Base-by-base conservation (phyloP, 1,140 invertebrate genomes). In the Neodiprion lecontei region DNA sequence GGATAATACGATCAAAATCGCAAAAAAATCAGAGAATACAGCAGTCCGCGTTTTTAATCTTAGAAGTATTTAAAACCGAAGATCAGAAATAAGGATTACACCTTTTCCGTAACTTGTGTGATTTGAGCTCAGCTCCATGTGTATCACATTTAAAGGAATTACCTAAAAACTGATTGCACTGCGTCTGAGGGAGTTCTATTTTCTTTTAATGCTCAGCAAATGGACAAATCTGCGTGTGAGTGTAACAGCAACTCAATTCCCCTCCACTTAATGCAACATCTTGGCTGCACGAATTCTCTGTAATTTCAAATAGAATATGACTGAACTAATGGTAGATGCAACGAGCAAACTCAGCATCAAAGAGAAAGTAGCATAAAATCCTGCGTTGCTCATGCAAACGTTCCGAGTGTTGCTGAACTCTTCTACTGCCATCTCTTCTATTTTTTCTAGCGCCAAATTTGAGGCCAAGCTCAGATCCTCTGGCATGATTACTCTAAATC, bases 401-500 rank as follows among this genome's bases (percentile, higher is more conserved):
- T 82, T 82, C 49, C 76, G 78, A 11, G 74, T 65, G 8, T 71
- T 76, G 5, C 70, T 73, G 21, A 83, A 77, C 50, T 84, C 74
- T 1, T 83, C 73, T 7, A 85, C 72, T 2, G 78, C 80, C 0
- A 72, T 76, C 61, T 84, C 81, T 17, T 82, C 83, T 47, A 87
- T 76, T 3, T 82, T 82, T 7, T 84, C 80, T 8, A 87, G 66
- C 0, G 81, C 71, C 40, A 85, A 76, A 17, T 72, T 84, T 7
- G 82, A 80, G 0, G 82, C 83, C 40, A 83, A 70, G 68, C 87
- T 87, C 21, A 94, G 81, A 78, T 93, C 92, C 76, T 93, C 91
- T 11, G 91, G 90, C 80, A 93, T 90, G n/a, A 93, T 90, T 1
- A 93, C 92, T 76, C 90, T 89, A 72, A 93, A 89, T 23, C 90